phyloP scores from a whole-genome alignment of 2,797 vertebrate genomes.

The Selene dorsalis region DNA sequence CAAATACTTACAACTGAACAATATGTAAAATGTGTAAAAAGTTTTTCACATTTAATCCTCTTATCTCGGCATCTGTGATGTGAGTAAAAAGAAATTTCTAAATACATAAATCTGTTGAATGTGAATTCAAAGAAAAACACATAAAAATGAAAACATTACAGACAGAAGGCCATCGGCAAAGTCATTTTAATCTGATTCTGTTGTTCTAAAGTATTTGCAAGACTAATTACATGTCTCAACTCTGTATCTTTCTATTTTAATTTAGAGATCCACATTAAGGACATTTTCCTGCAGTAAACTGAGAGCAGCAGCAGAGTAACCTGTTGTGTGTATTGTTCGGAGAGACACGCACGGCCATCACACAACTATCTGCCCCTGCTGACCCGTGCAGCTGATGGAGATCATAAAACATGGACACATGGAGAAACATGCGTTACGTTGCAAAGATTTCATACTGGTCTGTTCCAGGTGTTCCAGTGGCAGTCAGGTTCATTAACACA shows the following conservation, averaged over 20 bases:
- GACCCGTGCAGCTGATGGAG: background rate
- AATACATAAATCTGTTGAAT: background rate
- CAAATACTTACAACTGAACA: background rate
- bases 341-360: background rate
- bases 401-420: background rate
- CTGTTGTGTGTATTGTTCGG: background rate
- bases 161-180: background rate
- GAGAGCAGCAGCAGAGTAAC: background rate
- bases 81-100: background rate
- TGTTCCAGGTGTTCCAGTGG: background rate
- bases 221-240: background rate
- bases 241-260: background rate
- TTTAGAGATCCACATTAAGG: background rate
- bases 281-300: background rate
- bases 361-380: background rate
- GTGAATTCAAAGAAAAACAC: background rate
- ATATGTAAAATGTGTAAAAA: background rate
- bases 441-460: background rate
- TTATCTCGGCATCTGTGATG: background rate
- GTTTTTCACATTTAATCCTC: too few relatives aligned
- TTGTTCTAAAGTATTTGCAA: background rate
- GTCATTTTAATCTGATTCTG: background rate
- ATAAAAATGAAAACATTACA: background rate
- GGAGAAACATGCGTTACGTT: background rate
- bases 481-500: constrained; percentile 16